Percentiles rank a stretch among this genome's conserved stretches.
Evolutionary conservation across 2,797 vertebrate species (phyloP).

Genomic region (Protosalanx chinensis): DNA sequence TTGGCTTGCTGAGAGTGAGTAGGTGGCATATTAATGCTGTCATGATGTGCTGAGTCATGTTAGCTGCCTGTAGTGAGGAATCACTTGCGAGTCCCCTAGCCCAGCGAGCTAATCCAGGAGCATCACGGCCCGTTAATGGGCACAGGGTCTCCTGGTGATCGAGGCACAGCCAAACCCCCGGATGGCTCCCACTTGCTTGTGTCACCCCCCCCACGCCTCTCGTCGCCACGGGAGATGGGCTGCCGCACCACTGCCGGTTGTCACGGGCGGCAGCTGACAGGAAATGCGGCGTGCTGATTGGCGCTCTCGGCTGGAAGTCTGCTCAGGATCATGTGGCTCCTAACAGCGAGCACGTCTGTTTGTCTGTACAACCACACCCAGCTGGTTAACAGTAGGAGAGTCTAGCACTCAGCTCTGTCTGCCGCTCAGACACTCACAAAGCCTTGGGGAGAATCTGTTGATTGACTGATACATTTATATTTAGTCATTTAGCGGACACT

Average conservation of each 20-base stretch:
- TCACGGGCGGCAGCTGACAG: not conserved
- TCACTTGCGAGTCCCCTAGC: slow-evolving; percentile 54
- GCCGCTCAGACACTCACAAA: not conserved
- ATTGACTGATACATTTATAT: too few species aligned
- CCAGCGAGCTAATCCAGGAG: slow-evolving; percentile 71
- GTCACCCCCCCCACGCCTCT: not conserved
- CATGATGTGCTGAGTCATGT: slow-evolving; percentile 42
- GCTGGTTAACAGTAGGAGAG: not conserved
- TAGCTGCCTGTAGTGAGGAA: slow-evolving; percentile 14
- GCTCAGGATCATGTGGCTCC: not conserved
- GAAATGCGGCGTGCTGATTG: not conserved
- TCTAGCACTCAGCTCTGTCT: too few species aligned
- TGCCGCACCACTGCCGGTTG: not conserved
- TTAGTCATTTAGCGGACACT: too few species aligned
- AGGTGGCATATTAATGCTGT: slow-evolving; percentile 15
- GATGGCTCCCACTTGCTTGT: not conserved
- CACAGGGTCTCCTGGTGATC: slow-evolving; percentile 66
- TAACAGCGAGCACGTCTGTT: not conserved
- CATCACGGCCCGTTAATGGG: slow-evolving; percentile 73
- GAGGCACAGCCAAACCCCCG: not conserved
- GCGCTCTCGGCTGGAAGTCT: not conserved
- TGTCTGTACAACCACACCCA: not conserved
- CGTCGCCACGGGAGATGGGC: not conserved
- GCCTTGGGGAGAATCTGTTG: not conserved
- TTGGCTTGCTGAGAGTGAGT: slow-evolving; percentile 26